Conservation (phyloP, 1,140 invertebrate genomes). For the Lepidurus packardi region DNA sequence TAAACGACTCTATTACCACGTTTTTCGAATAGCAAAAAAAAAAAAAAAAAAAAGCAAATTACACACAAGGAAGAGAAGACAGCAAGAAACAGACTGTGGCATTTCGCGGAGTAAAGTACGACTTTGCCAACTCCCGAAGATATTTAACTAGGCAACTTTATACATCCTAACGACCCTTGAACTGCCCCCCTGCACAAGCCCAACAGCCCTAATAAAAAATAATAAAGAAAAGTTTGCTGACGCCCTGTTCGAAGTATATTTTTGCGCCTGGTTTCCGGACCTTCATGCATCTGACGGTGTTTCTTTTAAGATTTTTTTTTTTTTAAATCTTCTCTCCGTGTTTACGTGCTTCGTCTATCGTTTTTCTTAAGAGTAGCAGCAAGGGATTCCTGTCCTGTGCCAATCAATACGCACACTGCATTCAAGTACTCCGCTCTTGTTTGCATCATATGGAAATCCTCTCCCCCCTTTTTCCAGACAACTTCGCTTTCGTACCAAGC, state of each 20-base stretch:
- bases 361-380: not conserved
- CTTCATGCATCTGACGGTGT: not conserved
- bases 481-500: not conserved
- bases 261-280: not conserved
- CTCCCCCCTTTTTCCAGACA: not conserved
- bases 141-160: not conserved
- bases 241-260: not conserved
- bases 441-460: not conserved
- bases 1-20: not conserved
- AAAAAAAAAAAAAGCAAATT: not conserved
- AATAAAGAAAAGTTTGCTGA: not conserved
- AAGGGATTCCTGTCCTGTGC: not conserved
- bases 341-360: not conserved
- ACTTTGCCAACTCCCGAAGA: not conserved
- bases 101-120: not conserved
- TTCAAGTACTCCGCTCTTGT: not conserved
- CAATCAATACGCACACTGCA: constrained; percentile 2
- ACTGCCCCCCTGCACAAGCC: not conserved
- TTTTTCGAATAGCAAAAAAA: not conserved
- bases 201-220: not conserved
- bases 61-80: not conserved
- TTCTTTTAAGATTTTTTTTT: not conserved
- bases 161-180: not conserved
- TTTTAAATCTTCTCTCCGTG: not conserved
- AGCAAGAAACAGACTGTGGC: not conserved